Evolutionary conservation across 2,797 vertebrate species (phyloP).

Genomic region (Rhodeus uyekii): DNA sequence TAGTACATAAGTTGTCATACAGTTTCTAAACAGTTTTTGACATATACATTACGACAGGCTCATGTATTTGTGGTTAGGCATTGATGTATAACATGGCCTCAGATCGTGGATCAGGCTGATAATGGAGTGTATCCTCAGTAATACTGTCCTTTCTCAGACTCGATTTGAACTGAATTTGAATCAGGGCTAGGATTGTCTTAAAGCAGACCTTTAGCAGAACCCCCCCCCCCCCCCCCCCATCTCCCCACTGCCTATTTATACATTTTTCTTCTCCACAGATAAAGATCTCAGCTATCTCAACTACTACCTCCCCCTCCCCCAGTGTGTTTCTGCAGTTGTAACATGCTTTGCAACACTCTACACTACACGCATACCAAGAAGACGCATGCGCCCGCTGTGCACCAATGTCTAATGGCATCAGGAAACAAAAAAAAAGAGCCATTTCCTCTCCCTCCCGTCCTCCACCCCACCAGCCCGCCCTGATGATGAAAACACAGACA

Average conservation of each 20-base stretch:
- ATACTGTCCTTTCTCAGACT: constrained; percentile 37
- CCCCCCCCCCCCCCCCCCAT: constrained; percentile 45
- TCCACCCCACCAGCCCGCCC: constrained; percentile 79
- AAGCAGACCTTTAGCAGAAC: constrained; percentile 36
- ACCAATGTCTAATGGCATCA: constrained; percentile 86
- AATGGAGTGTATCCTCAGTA: constrained; percentile 21
- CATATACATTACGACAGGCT: constrained; percentile 23
- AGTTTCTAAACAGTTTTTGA: constrained; percentile 48
- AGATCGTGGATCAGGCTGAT: constrained; percentile 43
- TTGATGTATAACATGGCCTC: constrained; percentile 46
- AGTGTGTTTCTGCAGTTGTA: constrained; percentile 81
- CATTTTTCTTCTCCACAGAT: constrained; percentile 82
- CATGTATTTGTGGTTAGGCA: constrained; percentile 31
- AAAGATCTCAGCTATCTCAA: constrained; percentile 83
- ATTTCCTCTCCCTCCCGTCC: constrained; percentile 73
- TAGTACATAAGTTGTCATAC: constrained; percentile 13
- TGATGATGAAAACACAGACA: constrained; percentile 93
- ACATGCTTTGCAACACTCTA: constrained; percentile 69
- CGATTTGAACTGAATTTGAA: constrained; percentile 48
- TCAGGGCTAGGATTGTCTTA: constrained; percentile 44
- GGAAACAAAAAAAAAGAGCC: constrained; percentile 85
- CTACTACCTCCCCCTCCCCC: constrained; percentile 84
- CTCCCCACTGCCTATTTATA: constrained; percentile 75
- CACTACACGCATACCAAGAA: constrained; percentile 81
- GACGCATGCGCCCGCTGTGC: constrained; percentile 70